phyloP scores from a whole-genome alignment of 2,888 invertebrate species.

The Hypercompe scribonia region DNA sequence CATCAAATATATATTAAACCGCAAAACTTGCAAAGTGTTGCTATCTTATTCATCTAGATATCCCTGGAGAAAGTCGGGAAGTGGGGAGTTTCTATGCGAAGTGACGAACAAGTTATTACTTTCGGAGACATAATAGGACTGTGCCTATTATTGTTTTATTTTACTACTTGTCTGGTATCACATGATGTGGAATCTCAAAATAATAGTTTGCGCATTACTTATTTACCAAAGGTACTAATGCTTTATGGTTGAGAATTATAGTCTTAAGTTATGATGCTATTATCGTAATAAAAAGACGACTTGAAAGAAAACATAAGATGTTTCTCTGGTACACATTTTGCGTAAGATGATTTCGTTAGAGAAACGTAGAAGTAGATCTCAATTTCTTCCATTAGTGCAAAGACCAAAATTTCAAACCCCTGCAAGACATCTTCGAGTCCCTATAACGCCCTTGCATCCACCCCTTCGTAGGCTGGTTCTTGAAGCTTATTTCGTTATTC shows the following conservation, averaged over 20 bases:
- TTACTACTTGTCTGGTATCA: neutral
- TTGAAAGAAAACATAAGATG: too few species aligned
- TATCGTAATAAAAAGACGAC: conserved; percentile 20
- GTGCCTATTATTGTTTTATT: neutral
- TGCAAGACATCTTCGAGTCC: too few species aligned
- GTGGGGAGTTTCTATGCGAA: neutral
- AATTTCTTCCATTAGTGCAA: too few species aligned
- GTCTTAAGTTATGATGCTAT: conserved; percentile 25
- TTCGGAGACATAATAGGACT: neutral
- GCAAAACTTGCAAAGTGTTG: neutral
- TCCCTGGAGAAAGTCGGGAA: neutral
- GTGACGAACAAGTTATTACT: neutral
- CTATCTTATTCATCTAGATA: neutral
- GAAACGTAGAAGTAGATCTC: too few species aligned
- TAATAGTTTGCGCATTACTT: conserved; percentile 17
- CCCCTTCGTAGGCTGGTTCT: too few species aligned
- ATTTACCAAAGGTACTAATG: conserved; percentile 18
- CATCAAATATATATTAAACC: neutral
- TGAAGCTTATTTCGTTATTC: too few species aligned
- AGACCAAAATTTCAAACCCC: too few species aligned
- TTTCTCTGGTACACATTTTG: too few species aligned
- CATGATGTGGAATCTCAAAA: neutral
- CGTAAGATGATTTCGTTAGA: too few species aligned
- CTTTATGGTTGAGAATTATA: conserved; percentile 20
- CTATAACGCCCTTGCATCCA: too few species aligned